A percentile compares a stretch with the other conserved stretches of the same genome.
Evolutionary conservation across 2,888 invertebrate species (phyloP).

Genomic region (Bellardia pandia): DNA sequence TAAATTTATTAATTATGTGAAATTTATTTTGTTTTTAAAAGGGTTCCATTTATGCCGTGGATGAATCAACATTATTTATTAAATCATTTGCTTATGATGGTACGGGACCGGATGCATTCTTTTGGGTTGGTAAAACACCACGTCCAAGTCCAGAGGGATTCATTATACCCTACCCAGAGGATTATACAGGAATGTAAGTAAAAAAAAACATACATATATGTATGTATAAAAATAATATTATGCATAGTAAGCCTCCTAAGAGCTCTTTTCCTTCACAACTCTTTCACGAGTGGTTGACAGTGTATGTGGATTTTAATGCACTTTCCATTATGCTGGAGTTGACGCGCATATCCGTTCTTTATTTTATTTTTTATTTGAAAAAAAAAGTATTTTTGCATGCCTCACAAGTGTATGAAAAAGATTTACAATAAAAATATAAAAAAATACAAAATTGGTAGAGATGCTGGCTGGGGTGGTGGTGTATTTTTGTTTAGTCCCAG

Average conservation of each 20-base stretch:
- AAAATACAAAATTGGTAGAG: constrained; percentile 6
- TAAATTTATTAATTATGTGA: neutral
- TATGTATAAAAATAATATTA: neutral
- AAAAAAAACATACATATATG: neutral
- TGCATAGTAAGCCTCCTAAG: constrained; percentile 33
- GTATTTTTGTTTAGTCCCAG: constrained; percentile 34
- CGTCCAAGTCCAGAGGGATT: constrained; percentile 93
- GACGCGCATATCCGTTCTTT: constrained; percentile 72
- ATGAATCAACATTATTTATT: constrained; percentile 94
- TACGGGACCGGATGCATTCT: constrained; percentile 93
- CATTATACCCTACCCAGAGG: constrained; percentile 94
- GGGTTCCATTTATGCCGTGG: constrained; percentile 94
- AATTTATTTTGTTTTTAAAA: constrained; percentile 73
- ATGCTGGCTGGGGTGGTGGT: constrained; percentile 37
- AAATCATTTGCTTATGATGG: constrained; percentile 95
- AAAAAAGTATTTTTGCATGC: constrained; percentile 29
- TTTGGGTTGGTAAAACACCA: constrained; percentile 94
- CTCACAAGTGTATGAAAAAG: constrained; percentile 21
- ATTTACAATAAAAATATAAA: neutral
- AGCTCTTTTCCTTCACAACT: constrained; percentile 34
- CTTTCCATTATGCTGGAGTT: constrained; percentile 71
- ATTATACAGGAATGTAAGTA: constrained; percentile 91
- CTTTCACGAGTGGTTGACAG: neutral
- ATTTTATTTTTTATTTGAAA: constrained; percentile 45
- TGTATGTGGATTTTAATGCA: constrained; percentile 65